Evolutionary conservation across 2,797 vertebrate species (phyloP).

Genomic region (Epinephelus malabaricus): DNA sequence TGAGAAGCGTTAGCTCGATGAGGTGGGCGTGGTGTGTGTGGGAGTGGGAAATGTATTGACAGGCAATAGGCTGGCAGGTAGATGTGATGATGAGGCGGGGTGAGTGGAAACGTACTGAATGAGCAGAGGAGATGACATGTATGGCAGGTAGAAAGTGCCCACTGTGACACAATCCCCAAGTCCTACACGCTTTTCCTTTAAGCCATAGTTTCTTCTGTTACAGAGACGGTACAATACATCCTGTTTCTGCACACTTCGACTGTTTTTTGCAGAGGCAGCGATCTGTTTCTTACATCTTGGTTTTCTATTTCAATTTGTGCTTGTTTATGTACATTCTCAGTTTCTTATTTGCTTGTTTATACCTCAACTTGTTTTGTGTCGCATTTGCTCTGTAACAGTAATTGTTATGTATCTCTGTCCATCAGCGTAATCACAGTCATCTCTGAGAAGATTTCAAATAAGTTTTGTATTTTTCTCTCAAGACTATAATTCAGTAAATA

Average conservation of each 20-base stretch:
- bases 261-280: background rate
- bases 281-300: background rate
- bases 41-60: too few relatives aligned
- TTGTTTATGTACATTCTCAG: background rate
- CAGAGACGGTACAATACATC: background rate
- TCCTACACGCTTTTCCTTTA: too few relatives aligned
- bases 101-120: too few relatives aligned
- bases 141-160: too few relatives aligned
- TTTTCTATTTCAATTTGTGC: background rate
- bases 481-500: background rate
- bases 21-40: too few relatives aligned
- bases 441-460: background rate
- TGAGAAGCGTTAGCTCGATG: too few relatives aligned
- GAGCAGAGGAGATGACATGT: too few relatives aligned
- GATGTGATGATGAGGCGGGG: too few relatives aligned
- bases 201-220: background rate
- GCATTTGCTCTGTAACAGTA: slow-evolving; percentile 1
- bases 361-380: background rate
- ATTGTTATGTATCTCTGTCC: background rate
- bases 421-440: background rate
- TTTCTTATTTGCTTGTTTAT: background rate
- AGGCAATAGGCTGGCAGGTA: too few relatives aligned
- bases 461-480: background rate
- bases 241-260: background rate
- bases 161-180: too few relatives aligned